phyloP scores from a whole-genome alignment of 2,113 vertebrate genomes.

The Passer montanus region DNA sequence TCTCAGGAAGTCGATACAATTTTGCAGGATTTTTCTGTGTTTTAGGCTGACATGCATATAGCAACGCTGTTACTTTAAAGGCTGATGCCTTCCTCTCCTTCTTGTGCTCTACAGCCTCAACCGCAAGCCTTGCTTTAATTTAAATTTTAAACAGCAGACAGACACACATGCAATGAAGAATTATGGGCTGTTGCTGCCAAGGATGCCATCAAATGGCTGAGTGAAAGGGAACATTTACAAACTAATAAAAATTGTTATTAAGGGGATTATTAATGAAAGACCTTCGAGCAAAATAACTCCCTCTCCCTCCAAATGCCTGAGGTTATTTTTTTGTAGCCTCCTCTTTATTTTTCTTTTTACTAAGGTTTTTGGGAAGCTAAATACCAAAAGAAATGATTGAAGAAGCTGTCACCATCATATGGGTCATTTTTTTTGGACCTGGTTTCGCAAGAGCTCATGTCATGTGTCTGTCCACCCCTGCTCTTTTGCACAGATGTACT shows the following conservation, averaged over 20 bases:
- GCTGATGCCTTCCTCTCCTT: not conserved
- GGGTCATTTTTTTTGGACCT: not conserved
- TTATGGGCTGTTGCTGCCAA: not conserved
- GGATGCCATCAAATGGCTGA: slow-evolving; percentile 34
- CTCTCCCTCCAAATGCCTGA: not conserved
- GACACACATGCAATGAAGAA: not conserved
- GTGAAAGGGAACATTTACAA: not conserved
- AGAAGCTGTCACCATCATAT: not conserved
- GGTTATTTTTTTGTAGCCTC: not conserved
- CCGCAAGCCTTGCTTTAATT: slow-evolving; percentile 33
- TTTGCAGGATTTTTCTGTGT: not conserved
- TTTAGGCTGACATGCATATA: not conserved
- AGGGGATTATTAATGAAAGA: not conserved
- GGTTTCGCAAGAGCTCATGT: not conserved
- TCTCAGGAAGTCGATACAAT: not conserved
- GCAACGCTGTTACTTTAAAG: not conserved
- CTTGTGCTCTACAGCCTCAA: not conserved
- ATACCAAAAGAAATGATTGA: not conserved
- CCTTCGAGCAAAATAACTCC: not conserved
- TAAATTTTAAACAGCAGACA: slow-evolving; percentile 20
- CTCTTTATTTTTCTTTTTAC: not conserved
- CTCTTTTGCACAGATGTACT: not conserved
- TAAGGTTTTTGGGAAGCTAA: not conserved
- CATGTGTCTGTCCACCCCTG: not conserved
- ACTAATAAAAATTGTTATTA: not conserved